Conservation (phyloP, 2,113 vertebrate species). For the Platysternon megacephalum region DNA sequence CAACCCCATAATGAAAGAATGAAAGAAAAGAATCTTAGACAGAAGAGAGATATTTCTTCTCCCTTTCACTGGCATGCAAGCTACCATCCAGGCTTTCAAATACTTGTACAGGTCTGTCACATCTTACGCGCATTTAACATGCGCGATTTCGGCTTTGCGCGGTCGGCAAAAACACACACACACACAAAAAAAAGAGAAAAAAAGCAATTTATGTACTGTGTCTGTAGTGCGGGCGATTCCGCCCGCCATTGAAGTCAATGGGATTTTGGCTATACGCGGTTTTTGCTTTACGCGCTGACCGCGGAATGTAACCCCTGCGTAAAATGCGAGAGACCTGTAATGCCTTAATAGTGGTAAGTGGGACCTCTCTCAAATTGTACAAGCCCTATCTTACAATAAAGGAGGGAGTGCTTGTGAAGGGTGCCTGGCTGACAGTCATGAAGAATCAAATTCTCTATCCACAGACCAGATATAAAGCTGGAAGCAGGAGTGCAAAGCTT, state of each 20-base stretch:
- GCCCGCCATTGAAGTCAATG: too few relatives aligned
- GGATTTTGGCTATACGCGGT: too few relatives aligned
- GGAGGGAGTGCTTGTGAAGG: neutral
- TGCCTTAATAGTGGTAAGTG: neutral
- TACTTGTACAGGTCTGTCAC: too few relatives aligned
- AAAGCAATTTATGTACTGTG: too few relatives aligned
- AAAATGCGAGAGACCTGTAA: too few relatives aligned
- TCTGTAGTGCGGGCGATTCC: too few relatives aligned
- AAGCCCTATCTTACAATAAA: neutral
- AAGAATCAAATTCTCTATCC: neutral
- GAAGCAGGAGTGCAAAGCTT: neutral
- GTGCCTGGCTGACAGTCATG: neutral
- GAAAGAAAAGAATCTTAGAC: neutral
- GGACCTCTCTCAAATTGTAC: neutral
- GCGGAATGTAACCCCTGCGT: too few relatives aligned
- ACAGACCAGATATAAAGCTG: neutral
- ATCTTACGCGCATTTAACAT: too few relatives aligned
- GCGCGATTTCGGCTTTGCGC: too few relatives aligned
- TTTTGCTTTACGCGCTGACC: too few relatives aligned
- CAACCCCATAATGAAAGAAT: neutral
- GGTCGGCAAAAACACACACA: too few relatives aligned
- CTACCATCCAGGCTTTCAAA: neutral
- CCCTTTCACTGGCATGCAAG: fast-evolving
- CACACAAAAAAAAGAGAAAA: too few relatives aligned
- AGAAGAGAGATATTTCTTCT: neutral